Conservation (phyloP, 2,113 vertebrate species). For the Phasianus colchicus region DNA sequence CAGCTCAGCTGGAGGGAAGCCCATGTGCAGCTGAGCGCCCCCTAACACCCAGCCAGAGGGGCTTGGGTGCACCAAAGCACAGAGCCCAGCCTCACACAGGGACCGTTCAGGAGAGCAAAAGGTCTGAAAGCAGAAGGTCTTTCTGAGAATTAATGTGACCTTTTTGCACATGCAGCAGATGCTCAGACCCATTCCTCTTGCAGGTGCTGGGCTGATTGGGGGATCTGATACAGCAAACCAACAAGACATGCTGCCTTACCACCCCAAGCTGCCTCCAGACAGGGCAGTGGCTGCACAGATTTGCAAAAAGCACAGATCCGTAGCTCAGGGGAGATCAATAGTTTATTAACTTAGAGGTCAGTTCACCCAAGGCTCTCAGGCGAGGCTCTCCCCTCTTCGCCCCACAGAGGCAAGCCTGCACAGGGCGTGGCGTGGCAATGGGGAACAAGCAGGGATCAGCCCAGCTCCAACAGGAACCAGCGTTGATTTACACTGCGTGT, state of each 20-base stretch:
- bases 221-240: neutral
- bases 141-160: neutral
- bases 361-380: slow-evolving; percentile 45
- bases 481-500: slow-evolving; percentile 54
- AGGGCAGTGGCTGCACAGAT: neutral
- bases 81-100: neutral
- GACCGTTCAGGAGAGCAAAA: accelerated
- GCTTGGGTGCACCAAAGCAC: neutral
- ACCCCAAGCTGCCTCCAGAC: neutral
- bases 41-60: neutral
- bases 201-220: neutral
- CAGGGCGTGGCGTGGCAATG: slow-evolving; percentile 21
- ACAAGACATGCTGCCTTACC: accelerated
- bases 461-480: slow-evolving; percentile 22
- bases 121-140: neutral
- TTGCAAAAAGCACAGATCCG: slow-evolving; percentile 52
- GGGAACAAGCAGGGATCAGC: slow-evolving; percentile 55
- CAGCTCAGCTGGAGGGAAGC: neutral
- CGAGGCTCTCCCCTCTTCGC: slow-evolving; percentile 36
- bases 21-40: accelerated
- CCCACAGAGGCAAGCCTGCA: slow-evolving; percentile 41
- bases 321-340: slow-evolving; percentile 64
- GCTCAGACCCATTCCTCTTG: neutral
- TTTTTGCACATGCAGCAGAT: neutral
- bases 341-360: slow-evolving; percentile 80